These are phyloP conservation scores for Strix uralensis DNA, from an alignment of 2,113 vertebrate genomes.

Conservation along the genomic window DNA sequence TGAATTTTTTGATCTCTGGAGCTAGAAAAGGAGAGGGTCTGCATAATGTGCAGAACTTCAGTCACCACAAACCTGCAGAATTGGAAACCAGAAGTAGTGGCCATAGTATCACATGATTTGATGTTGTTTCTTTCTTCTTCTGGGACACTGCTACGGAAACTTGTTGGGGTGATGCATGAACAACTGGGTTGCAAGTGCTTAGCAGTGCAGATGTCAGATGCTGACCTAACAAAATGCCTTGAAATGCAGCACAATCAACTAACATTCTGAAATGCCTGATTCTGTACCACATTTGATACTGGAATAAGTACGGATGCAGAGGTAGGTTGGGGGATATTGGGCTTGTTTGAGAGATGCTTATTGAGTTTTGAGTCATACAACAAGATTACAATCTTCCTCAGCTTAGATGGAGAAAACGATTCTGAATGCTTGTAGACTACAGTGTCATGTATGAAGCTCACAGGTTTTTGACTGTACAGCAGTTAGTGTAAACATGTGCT, in stretches of 20 bases:
- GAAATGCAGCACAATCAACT: constrained; percentile 60
- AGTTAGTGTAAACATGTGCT: not conserved
- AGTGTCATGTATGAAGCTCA: not conserved
- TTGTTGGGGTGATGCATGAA: constrained; percentile 63
- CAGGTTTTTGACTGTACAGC: not conserved
- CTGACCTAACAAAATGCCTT: constrained; percentile 64
- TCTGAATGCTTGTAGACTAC: not conserved
- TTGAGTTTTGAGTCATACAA: not conserved
- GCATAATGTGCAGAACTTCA: not conserved
- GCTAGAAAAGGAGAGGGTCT: not conserved
- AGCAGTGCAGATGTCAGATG: constrained; percentile 57
- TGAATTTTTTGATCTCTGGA: not conserved
- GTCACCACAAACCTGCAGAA: not conserved
- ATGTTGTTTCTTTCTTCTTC: constrained; percentile 42
- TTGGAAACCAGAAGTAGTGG: constrained; percentile 53
- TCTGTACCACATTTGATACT: not conserved
- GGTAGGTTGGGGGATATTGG: not conserved
- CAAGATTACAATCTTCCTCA: not conserved
- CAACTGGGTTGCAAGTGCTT: constrained; percentile 44
- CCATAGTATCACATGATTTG: constrained; percentile 60
- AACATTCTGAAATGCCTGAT: constrained; percentile 47
- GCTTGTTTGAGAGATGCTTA: not conserved
- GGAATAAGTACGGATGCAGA: not conserved
- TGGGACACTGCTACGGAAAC: constrained; percentile 37
- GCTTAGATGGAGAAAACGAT: not conserved